phyloP scores from a whole-genome alignment of 2,113 vertebrate genomes.

The Microcebus lehilahytsara region DNA sequence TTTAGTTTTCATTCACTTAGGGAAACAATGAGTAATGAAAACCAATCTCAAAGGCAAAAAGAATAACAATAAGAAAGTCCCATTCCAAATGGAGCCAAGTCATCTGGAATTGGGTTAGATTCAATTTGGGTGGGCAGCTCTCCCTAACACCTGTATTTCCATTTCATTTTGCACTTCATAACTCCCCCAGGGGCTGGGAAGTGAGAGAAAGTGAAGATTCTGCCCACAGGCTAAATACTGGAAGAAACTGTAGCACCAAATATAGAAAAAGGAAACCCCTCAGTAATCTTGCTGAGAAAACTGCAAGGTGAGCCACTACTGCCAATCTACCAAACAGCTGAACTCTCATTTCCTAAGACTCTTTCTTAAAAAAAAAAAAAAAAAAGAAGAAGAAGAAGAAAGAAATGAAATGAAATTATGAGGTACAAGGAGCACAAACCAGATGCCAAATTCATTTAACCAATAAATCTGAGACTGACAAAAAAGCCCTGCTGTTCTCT shows the following conservation, averaged over 20 bases:
- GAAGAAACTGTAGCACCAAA: background rate
- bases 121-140: background rate
- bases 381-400: background rate
- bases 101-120: background rate
- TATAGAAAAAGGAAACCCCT: background rate
- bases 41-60: constrained; percentile 34
- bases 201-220: background rate
- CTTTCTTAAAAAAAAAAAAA: constrained; percentile 22
- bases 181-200: background rate
- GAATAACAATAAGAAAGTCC: background rate
- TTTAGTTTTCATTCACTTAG: constrained; percentile 47
- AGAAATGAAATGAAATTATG: background rate
- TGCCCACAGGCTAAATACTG: background rate
- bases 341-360: background rate
- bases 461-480: background rate
- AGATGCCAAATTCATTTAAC: constrained; percentile 52
- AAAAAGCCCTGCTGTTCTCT: constrained; percentile 45
- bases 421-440: constrained; percentile 33
- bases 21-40: constrained; percentile 39
- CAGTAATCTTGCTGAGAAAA: background rate
- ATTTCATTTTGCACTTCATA: background rate
- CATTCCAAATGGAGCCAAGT: background rate
- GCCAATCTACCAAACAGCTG: background rate
- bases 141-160: background rate
- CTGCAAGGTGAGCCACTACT: background rate